Evolutionary conservation across 2,797 vertebrate genomes (phyloP), one percentile per base, ranked within the genome.

Genomic region (Chanos chanos): DNA sequence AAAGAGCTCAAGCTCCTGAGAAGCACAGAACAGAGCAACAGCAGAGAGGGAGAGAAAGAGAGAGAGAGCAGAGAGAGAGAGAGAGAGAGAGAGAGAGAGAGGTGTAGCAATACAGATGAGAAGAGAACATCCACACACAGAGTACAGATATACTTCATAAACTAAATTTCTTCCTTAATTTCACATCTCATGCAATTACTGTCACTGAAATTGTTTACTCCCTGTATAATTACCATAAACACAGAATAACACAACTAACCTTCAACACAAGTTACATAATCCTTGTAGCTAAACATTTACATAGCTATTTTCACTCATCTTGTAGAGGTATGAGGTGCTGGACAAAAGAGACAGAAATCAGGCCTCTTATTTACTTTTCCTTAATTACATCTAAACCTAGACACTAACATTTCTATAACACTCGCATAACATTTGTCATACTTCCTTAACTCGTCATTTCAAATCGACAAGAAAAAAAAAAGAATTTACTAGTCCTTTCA

Each of bases 1-100:
- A 72, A 94, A 80, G 69, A 91, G 83, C 66, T 94, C 94, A 77
- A 91, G 54, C 61, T 97, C 94, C 94, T 99, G 82, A 0, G 27
- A 51, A 18, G 15, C 13, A n/a, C 9, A 3, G 49, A 2, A 31
- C 2, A 54, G 0, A 16, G 5, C n/a, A 4, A 21, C 4, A 45
- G n/a, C 27, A 30, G 9, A 2, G 15, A 7, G 8, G 21, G 30
- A 47, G 22, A 56, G 13, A 21, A 13, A 19, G 0, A 9, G 18
- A 9, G 34, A 25, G 36, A 8, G 16, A 25, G 6, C 49, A 3
- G 3, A 21, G n/a, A 5, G 1, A 1, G n/a, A 15, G 45, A 28
- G 47, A 51, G 1, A 55, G 6, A 3, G 15, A 5, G 10, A 4
- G 10, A 49, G 10, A 13, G 30, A 13, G 4, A n/a, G 16, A 33